These are phyloP conservation scores for Drosophila seguyi DNA, from an alignment of 1,140 invertebrate species.

Conservation along the genomic window DNA sequence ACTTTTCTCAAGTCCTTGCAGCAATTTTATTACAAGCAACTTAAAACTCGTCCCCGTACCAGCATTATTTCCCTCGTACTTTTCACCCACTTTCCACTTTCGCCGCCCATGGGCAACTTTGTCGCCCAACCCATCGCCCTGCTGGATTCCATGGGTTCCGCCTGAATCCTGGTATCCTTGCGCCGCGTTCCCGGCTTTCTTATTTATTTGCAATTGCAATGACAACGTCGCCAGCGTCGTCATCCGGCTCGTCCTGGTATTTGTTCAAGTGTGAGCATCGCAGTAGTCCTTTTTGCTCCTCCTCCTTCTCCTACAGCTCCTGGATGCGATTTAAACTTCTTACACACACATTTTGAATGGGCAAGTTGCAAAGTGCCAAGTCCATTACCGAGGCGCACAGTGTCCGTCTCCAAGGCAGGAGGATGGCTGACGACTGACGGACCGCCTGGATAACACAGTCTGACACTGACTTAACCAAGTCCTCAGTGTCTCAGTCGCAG, in stretches of 20 bases:
- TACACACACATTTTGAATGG: slow-evolving; percentile 82
- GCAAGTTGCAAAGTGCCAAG: slow-evolving; percentile 80
- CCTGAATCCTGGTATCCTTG: slow-evolving; percentile 37
- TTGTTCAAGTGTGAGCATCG: slow-evolving; percentile 80
- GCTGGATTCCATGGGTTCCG: slow-evolving; percentile 38
- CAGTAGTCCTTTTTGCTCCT: slow-evolving; percentile 22
- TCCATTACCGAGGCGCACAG: slow-evolving; percentile 66
- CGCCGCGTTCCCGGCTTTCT: slow-evolving; percentile 48
- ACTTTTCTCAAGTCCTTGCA: slow-evolving; percentile 69
- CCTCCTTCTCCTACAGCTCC: slow-evolving; percentile 11
- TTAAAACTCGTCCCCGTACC: slow-evolving; percentile 60
- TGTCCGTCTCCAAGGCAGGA: slow-evolving; percentile 31
- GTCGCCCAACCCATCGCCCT: slow-evolving; percentile 36
- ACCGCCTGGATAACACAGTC: slow-evolving; percentile 36
- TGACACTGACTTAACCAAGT: slow-evolving; percentile 42
- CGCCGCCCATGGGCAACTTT: slow-evolving; percentile 52
- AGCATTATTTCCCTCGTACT: neutral
- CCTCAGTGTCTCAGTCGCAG: slow-evolving; percentile 32
- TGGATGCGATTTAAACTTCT: slow-evolving; percentile 82
- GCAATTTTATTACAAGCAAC: slow-evolving; percentile 81
- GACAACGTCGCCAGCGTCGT: slow-evolving; percentile 63
- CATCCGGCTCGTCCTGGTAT: slow-evolving; percentile 68
- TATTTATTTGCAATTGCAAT: slow-evolving; percentile 84
- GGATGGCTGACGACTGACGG: slow-evolving; percentile 40
- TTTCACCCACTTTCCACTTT: slow-evolving; percentile 1